A percentile compares a stretch with the other conserved stretches of the same genome.
phyloP scores from a whole-genome alignment of 2,113 vertebrate species.

The Cheilinus undulatus region DNA sequence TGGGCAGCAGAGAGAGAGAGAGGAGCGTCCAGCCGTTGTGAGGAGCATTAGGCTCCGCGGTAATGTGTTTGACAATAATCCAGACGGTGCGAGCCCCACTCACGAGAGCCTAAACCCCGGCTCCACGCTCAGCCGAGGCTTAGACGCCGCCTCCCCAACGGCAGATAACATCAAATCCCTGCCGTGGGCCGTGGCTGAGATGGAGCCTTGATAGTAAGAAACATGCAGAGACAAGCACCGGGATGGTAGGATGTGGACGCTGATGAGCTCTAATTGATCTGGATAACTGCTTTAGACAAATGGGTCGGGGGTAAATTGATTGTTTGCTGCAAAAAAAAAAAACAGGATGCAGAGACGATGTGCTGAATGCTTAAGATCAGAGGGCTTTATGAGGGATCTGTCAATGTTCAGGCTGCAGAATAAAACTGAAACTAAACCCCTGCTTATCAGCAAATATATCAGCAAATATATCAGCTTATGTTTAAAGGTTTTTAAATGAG shows the following conservation, averaged over 20 bases:
- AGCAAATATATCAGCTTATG: too few species aligned
- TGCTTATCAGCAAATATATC: too few species aligned
- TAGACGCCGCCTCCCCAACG: slow-evolving; percentile 48
- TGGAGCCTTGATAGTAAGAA: slow-evolving; percentile 23
- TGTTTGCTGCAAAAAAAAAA: slow-evolving; percentile 24
- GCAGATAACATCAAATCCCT: slow-evolving; percentile 57
- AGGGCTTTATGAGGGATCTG: slow-evolving; percentile 30
- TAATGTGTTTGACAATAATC: slow-evolving; percentile 72
- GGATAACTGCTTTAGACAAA: slow-evolving; percentile 60
- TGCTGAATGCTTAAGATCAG: slow-evolving; percentile 40
- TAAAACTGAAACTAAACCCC: too few species aligned
- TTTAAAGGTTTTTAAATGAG: too few species aligned
- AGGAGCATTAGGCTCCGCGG: slow-evolving; percentile 62
- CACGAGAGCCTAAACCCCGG: slow-evolving; percentile 42
- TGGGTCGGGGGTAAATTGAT: slow-evolving; percentile 57
- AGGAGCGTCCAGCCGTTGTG: slow-evolving; percentile 29
- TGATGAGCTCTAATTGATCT: slow-evolving; percentile 64
- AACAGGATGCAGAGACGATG: neutral
- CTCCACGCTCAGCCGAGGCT: slow-evolving; percentile 56
- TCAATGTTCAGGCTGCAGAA: slow-evolving; percentile 21
- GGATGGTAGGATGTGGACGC: slow-evolving; percentile 49
- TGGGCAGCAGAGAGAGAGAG: slow-evolving; percentile 56
- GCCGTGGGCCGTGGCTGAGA: slow-evolving; percentile 33
- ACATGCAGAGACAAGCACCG: slow-evolving; percentile 13
- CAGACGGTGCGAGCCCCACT: slow-evolving; percentile 32